Percentiles rank a stretch among this genome's conserved stretches.
phyloP scores from a whole-genome alignment of 2,888 invertebrate genomes.

The Rotaria sp. region DNA sequence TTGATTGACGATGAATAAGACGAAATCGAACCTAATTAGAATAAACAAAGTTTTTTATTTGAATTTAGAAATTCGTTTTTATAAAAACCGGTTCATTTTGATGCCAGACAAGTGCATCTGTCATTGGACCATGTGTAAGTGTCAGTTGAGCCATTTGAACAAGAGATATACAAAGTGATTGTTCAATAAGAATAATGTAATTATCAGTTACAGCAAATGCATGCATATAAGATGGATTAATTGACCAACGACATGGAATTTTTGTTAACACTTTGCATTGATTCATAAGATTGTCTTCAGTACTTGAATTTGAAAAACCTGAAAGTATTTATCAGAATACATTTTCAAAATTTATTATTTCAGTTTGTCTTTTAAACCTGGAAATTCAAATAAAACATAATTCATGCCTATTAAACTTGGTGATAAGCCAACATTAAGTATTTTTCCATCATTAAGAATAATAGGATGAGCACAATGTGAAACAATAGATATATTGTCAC shows the following conservation, averaged over 20 bases:
- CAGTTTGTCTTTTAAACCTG: neutral
- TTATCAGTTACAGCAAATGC: neutral
- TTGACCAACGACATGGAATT: neutral
- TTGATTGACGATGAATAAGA: neutral
- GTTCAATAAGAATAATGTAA: neutral
- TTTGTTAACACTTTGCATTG: neutral
- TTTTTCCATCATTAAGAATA: neutral
- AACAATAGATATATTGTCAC: neutral
- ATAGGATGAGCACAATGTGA: neutral
- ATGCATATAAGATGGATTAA: neutral
- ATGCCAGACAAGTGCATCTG: neutral
- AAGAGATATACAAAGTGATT: neutral
- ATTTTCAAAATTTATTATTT: neutral
- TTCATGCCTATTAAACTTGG: neutral
- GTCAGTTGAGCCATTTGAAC: neutral
- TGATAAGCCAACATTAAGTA: neutral
- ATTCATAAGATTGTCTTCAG: neutral
- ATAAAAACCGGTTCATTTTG: neutral
- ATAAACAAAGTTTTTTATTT: neutral
- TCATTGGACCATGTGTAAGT: neutral
- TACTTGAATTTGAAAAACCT: neutral
- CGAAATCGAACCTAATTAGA: neutral
- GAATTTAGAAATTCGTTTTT: neutral
- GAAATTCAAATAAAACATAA: neutral
- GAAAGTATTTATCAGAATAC: neutral